Evolutionary conservation across 2,113 vertebrate species (phyloP).

Genomic region (Gallinago undulata): DNA sequence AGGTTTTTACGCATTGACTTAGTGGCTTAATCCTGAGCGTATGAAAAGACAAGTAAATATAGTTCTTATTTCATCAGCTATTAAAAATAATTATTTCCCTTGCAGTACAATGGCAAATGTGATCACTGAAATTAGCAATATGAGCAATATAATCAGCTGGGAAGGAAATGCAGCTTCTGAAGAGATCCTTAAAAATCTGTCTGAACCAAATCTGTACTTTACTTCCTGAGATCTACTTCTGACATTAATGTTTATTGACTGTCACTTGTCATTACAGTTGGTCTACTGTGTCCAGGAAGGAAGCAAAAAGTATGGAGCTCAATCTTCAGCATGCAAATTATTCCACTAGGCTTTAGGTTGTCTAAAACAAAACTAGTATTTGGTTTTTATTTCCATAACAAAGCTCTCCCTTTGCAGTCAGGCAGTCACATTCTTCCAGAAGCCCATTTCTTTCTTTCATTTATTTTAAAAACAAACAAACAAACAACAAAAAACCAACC

Average conservation of each 20-base stretch:
- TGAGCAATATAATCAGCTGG: neutral
- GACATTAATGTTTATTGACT: neutral
- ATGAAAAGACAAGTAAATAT: constrained; percentile 14
- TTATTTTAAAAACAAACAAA: too few relatives aligned
- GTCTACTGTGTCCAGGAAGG: neutral
- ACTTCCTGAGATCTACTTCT: neutral
- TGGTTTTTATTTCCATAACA: neutral
- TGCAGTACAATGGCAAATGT: neutral
- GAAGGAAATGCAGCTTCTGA: neutral
- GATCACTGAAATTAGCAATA: neutral
- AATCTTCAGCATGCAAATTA: neutral
- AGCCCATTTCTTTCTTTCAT: neutral
- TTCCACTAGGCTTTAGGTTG: neutral
- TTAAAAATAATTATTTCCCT: constrained; percentile 12
- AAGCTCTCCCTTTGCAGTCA: neutral
- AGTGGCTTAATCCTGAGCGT: neutral
- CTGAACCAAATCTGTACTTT: neutral
- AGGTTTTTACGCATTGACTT: neutral
- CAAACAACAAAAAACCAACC: neutral
- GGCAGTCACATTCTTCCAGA: neutral
- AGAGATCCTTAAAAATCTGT: neutral
- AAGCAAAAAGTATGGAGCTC: neutral
- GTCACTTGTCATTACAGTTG: neutral
- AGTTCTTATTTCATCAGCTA: constrained; percentile 3
- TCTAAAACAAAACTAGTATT: neutral